Evolutionary conservation across 2,797 vertebrate genomes (phyloP).

Genomic region (Lacerta bilineata): DNA sequence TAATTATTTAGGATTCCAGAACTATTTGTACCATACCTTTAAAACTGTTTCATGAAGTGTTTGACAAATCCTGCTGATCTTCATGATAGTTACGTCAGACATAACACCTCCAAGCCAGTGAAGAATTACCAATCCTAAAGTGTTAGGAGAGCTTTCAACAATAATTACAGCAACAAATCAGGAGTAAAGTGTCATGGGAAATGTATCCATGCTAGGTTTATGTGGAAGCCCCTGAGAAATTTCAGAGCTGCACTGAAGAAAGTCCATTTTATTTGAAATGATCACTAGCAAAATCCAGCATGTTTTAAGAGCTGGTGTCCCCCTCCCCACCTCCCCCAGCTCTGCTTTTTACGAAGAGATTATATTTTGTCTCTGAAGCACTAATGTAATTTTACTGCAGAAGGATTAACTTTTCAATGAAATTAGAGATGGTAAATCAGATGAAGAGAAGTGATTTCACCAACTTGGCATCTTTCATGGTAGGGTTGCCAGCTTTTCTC

Average conservation of each 20-base stretch:
- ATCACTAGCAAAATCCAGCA: background rate
- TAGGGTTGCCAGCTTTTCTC: background rate
- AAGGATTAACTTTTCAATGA: constrained; percentile 5
- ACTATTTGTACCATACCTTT: background rate
- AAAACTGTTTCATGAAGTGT: background rate
- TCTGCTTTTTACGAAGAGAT: background rate
- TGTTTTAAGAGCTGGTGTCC: background rate
- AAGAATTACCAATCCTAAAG: background rate
- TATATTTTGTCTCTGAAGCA: constrained; percentile 2
- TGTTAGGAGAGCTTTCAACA: constrained; percentile 10
- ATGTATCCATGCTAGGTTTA: background rate
- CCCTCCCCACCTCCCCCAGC: background rate
- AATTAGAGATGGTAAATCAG: background rate
- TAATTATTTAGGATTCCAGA: background rate
- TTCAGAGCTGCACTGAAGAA: background rate
- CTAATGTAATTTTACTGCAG: constrained; percentile 13
- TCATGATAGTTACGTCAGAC: background rate
- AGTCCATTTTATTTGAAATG: background rate
- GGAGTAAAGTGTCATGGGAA: background rate
- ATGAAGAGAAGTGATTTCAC: background rate
- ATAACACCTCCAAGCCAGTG: background rate
- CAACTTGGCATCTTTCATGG: background rate
- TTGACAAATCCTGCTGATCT: background rate
- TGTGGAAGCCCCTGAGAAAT: constrained; percentile 9
- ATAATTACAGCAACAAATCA: background rate